Conservation (phyloP, 2,888 invertebrate species). For the Phyto melanocephala region DNA sequence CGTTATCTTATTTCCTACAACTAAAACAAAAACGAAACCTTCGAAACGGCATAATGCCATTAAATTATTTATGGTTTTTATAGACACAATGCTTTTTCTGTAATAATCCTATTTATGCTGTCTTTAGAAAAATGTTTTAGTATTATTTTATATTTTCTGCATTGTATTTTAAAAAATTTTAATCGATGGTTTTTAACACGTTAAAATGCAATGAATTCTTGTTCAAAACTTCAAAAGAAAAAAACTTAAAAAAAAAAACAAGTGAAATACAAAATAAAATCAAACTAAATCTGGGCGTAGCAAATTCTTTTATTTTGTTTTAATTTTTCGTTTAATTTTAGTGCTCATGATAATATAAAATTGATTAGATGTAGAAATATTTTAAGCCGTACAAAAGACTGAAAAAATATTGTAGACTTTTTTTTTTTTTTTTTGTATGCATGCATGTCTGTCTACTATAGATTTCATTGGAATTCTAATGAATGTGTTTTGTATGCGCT, state of each 20-base stretch:
- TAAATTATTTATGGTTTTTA: not conserved
- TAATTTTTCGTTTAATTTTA: not conserved
- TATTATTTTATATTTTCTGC: not conserved
- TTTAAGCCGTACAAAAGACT: constrained; percentile 20
- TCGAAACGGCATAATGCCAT: constrained; percentile 12
- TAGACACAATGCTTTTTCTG: not conserved
- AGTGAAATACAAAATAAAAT: not conserved
- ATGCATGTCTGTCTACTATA: not conserved
- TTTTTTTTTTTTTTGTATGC: not conserved
- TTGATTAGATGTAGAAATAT: constrained; percentile 48
- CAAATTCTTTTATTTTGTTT: not conserved
- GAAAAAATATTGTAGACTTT: constrained; percentile 8
- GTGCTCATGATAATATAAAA: constrained; percentile 49
- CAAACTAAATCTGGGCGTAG: constrained; percentile 45
- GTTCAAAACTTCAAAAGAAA: not conserved
- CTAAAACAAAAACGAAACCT: not conserved
- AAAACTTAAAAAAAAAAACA: not conserved
- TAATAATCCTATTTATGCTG: not conserved
- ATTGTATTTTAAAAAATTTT: constrained; percentile 21
- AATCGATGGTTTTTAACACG: constrained; percentile 49
- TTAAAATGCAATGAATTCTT: constrained; percentile 47
- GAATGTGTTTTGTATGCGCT: constrained; percentile 17
- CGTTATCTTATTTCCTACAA: not conserved
- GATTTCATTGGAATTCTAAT: constrained; percentile 47
- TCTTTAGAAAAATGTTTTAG: not conserved